phyloP scores from a whole-genome alignment of 2,113 vertebrate species.

The Sturnira hondurensis region DNA sequence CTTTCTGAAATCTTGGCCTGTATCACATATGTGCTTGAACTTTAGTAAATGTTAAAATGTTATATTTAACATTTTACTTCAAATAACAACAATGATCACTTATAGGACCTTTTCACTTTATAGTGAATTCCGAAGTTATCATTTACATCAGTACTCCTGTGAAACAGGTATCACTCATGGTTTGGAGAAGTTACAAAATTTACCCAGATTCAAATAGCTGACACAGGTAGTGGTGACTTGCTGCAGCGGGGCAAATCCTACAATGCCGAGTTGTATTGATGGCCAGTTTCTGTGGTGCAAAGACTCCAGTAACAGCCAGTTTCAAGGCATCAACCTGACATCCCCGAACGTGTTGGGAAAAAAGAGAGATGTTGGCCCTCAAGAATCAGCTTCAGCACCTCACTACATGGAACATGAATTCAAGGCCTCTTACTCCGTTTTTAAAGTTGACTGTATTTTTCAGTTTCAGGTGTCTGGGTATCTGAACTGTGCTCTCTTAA shows the following conservation, averaged over 20 bases:
- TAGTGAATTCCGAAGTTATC: neutral
- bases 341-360: neutral
- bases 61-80: slow-evolving; percentile 17
- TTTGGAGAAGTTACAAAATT: neutral
- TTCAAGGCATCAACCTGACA: neutral
- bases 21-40: neutral
- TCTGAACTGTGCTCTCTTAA: neutral
- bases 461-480: neutral
- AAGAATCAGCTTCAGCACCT: neutral
- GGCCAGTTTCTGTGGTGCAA: neutral
- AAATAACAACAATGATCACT: neutral
- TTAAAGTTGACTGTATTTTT: neutral
- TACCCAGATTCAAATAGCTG: neutral
- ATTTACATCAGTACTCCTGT: neutral
- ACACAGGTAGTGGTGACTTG: neutral
- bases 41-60: slow-evolving; percentile 8
- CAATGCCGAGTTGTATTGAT: neutral
- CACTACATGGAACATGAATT: rapidly evolving
- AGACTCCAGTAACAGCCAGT: neutral
- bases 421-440: neutral
- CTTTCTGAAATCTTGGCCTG: slow-evolving; percentile 12
- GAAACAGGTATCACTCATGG: neutral
- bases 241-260: neutral
- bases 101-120: neutral
- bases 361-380: neutral